phyloP scores from a whole-genome alignment of 2,888 invertebrate species.

The Nomada goodeniana region DNA sequence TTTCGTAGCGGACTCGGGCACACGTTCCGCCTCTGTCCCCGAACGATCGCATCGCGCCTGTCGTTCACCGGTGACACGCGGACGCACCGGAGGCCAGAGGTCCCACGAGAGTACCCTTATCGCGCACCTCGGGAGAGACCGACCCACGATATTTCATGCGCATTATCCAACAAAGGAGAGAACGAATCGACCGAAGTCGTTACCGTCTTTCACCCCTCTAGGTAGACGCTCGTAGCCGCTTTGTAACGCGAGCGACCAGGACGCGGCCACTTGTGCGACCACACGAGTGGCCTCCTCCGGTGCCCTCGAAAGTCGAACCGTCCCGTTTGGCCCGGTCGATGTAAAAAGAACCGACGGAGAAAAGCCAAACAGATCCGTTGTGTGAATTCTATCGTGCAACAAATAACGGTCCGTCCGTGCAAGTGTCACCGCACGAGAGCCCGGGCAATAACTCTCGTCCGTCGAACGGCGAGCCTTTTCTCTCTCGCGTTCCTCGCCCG shows the following conservation, averaged over 20 bases:
- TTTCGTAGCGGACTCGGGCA: neutral
- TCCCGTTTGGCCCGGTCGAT: constrained; percentile 65
- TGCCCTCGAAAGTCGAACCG: constrained; percentile 61
- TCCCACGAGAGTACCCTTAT: neutral
- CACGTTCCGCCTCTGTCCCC: neutral
- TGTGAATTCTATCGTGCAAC: constrained; percentile 50
- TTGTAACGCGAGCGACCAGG: constrained; percentile 34
- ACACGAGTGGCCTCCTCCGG: constrained; percentile 54
- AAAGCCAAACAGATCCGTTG: constrained; percentile 71
- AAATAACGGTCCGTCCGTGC: neutral
- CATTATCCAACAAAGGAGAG: constrained; percentile 19
- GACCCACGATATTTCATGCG: constrained; percentile 3
- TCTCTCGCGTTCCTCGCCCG: neutral
- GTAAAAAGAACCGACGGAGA: constrained; percentile 66
- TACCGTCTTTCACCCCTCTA: constrained; percentile 1
- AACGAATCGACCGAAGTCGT: constrained; percentile 17
- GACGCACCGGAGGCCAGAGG: neutral
- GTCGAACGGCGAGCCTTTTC: neutral
- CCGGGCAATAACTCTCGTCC: constrained; percentile 13
- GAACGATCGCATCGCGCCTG: neutral
- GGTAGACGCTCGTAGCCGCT: constrained; percentile 25
- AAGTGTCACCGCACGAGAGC: neutral
- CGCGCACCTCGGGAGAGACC: neutral
- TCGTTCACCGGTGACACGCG: neutral
- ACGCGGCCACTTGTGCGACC: constrained; percentile 48